These are phyloP conservation scores for Doris montereyensis DNA, from an alignment of 2,888 invertebrate genomes.

Conservation along the genomic window DNA sequence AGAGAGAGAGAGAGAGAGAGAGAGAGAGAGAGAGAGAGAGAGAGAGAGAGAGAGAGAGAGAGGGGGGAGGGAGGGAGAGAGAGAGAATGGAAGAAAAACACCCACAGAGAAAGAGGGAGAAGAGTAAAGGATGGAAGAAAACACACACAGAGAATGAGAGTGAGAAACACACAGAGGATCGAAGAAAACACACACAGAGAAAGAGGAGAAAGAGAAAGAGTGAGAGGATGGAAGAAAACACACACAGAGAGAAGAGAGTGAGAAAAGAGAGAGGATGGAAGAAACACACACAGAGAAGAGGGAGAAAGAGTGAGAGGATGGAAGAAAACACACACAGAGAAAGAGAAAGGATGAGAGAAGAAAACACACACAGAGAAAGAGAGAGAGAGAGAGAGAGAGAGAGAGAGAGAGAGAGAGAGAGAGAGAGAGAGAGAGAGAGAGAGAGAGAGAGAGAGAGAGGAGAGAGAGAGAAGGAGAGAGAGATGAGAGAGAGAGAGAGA, in stretches of 20 bases:
- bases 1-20: neutral
- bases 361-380: no score
- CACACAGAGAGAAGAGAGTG: no score
- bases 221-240: no score
- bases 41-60: slow-evolving; percentile 15
- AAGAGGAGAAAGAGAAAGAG: no score
- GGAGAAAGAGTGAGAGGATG: no score
- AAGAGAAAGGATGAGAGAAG: no score
- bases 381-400: slow-evolving; percentile 36
- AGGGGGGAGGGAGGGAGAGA: slow-evolving; percentile 7
- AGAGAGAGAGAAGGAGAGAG: neutral
- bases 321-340: no score
- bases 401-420: slow-evolving; percentile 37
- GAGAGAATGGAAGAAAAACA: slow-evolving; percentile 23
- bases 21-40: neutral
- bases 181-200: no score
- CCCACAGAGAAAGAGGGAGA: slow-evolving; percentile 27
- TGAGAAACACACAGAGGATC: neutral
- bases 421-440: slow-evolving; percentile 9
- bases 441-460: neutral
- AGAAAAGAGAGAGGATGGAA: no score
- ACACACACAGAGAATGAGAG: neutral
- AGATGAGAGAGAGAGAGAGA: slow-evolving; percentile 2
- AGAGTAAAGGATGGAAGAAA: neutral
- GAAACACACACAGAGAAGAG: no score